These are phyloP conservation scores for Pelobates cultripes DNA, from an alignment of 2,797 vertebrate genomes.

Conservation along the genomic window DNA sequence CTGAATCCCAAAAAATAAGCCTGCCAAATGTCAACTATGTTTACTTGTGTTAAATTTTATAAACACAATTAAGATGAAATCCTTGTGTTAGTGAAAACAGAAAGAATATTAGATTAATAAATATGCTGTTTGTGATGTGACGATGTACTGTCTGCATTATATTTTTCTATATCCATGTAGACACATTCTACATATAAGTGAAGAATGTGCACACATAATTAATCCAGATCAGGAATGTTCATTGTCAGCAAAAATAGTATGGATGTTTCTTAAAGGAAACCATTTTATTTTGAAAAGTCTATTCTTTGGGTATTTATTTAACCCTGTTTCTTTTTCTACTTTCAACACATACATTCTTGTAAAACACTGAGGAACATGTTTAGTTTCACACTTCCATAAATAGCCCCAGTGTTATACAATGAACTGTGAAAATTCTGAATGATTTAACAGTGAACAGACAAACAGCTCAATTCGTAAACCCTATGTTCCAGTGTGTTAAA, in stretches of 20 bases:
- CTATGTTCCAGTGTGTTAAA: not conserved
- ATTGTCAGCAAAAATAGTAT: not conserved
- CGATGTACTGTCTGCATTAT: not conserved
- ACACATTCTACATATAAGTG: not conserved
- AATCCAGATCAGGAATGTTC: not conserved
- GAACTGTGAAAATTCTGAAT: slow-evolving; percentile 31
- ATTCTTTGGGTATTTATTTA: not conserved
- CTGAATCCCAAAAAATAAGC: not conserved
- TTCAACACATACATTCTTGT: slow-evolving; percentile 23
- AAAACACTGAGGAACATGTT: slow-evolving; percentile 3
- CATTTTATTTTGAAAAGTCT: not conserved
- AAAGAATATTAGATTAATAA: not conserved
- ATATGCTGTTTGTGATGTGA: not conserved
- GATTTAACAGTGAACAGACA: slow-evolving; percentile 29
- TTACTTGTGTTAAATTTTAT: not conserved
- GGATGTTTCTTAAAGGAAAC: not conserved
- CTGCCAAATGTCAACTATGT: not conserved
- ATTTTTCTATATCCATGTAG: not conserved
- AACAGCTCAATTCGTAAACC: slow-evolving; percentile 20
- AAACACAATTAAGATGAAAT: slow-evolving; percentile 13
- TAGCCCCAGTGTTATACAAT: slow-evolving; percentile 33
- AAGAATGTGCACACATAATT: not conserved
- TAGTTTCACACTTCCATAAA: slow-evolving; percentile 38
- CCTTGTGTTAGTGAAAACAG: not conserved
- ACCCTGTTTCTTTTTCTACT: not conserved